Base-by-base conservation (phyloP, 2,113 vertebrate genomes). In the Lepus europaeus region DNA sequence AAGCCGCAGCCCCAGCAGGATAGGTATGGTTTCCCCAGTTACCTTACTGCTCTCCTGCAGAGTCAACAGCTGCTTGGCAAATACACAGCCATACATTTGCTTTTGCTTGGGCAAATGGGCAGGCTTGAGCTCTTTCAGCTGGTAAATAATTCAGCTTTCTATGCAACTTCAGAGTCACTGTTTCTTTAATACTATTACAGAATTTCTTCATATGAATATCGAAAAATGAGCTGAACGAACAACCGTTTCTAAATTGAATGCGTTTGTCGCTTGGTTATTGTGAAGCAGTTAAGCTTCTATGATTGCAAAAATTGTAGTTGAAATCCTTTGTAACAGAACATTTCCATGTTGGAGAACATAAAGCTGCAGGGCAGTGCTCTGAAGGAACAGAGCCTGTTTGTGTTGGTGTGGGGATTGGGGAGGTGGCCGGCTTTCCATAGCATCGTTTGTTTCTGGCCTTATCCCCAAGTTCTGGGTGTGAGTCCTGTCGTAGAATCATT, bases 1-100 rank as follows among this genome's bases (percentile, higher is more conserved):
- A 99, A 99, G 87, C 99, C 99, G 73, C 99, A 99, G 93, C 99
- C 99, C 27, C 99, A 99, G 94, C 99, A 99, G 98, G 99, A 99
- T 97, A 99, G 99, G 99, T 99, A 98, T 96, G 93, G 29, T 53
- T 69, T 74, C 39, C 70, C 96, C 5, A 4, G 0, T 69, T 20
- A 39, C 1, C 11, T 77, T 9, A 2, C 29, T 64, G 76, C 23
- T n/a, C 19, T 16, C 59, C 45, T 88, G 27, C 19, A 45, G 84
- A 82, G 31, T 64, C 78, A 64, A 1, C 39, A 20, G 3, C 22
- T 59, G 22, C 36, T 20, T 36, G 61, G 81, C 45, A 90, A n/a
- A 59, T 22, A 29, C 4, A 59, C 53, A 31, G 66, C 63, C 31
- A 9, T 63, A 22, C 2, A 3, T 56, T 86, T 84, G 66, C 29